These are phyloP conservation scores for Pan troglodytes DNA, from an alignment of 2,113 vertebrate species.

Conservation along the genomic window NHGRI_mPanTro3-v2.1_pri NC_072404.2:27011001-27011500, in stretches of 20 bases:
- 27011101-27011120: neutral
- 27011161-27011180: neutral
- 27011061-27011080: neutral
- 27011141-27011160: neutral
- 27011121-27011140: neutral
- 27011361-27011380: constrained; percentile 56
- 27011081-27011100: neutral
- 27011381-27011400: constrained; percentile 43
- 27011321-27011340: constrained; percentile 67
- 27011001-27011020: neutral
- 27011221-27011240: neutral
- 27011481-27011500: neutral
- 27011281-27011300: constrained; percentile 44
- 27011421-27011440: constrained; percentile 64
- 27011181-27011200: neutral
- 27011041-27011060: neutral
- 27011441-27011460: constrained; percentile 18
- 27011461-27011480: constrained; percentile 21
- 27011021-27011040: neutral
- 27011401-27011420: constrained; percentile 54
- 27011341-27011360: constrained; percentile 60
- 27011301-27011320: constrained; percentile 44
- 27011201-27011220: neutral
- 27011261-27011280: constrained; percentile 59
- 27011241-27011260: constrained; percentile 10